Base-by-base conservation (phyloP, 1,140 invertebrate species). In the Listronotus bonariensis region DNA sequence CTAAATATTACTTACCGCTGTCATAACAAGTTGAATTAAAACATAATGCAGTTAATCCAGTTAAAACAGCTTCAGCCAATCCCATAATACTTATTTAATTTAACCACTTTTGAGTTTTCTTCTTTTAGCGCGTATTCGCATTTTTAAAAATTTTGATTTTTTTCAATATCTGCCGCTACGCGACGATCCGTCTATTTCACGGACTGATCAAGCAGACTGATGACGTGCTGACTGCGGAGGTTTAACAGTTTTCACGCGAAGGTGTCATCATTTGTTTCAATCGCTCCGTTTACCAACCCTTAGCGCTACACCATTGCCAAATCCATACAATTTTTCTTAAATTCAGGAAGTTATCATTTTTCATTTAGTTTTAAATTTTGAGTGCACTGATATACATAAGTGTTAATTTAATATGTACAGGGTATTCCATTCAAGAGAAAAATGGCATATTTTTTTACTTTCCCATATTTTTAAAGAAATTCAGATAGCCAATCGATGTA, bases 1-100 rank as follows among this genome's bases (percentile, higher is more conserved):
- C 20, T 26, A 32, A 42, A 61, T 38, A 12, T 20, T 17, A 49
- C 20, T 26, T 42, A 51, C 58, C 9, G 18, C 36, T 17, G 40
- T 58, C 56, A 34, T 8, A 9, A 32, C 70, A 72, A n/a, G 68
- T 72, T 8, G 60, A 26, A 45, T 72, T 70, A 32, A 72, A 31
- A 68, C 70, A 72, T 31, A 72, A 58, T 7, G 60, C n/a, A n/a
- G 60, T 31, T 20, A 63, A n/a, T 2, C 54, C 48, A n/a, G 63
- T 38, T 57, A 72, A 60, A 14, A 68, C 43, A 20, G 70, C 42
- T 46, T 72, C 68, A 7, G 57, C 31, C 26, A 72, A 41, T 48
- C 65, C 59, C 65, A 67, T 67, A 11, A 36, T 62, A 4, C 0
- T 38, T 57, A 41, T 26, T 26, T 15, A n/a, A 18, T 40, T 41